Evolutionary conservation across 2,113 vertebrate species (phyloP).

Genomic region (Syngnathoides biaculeatus): DNA sequence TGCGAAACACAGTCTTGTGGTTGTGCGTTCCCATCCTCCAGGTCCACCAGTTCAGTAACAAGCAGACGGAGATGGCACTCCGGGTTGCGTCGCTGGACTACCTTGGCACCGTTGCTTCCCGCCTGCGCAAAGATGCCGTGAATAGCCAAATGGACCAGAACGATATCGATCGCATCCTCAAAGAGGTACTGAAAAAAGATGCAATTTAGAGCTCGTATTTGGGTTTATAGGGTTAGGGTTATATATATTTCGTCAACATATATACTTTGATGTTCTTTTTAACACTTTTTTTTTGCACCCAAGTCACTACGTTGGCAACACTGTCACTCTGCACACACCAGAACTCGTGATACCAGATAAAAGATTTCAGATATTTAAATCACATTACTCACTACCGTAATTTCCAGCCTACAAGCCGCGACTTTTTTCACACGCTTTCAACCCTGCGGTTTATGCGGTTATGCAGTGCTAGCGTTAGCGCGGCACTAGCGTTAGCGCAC

Average conservation of each 20-base stretch:
- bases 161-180: conserved; percentile 89
- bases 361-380: not conserved
- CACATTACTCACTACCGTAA: not conserved
- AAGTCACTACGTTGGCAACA: too few species aligned
- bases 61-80: conserved; percentile 98
- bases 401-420: too few species aligned
- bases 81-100: conserved; percentile 97
- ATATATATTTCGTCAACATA: too few species aligned
- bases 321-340: too few species aligned
- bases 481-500: too few species aligned
- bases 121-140: conserved; percentile 92
- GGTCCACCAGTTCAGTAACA: conserved; percentile 99
- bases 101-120: conserved; percentile 93
- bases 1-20: not conserved
- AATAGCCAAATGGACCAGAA: conserved; percentile 96
- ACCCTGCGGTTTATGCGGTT: too few species aligned
- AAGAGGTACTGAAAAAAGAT: conserved; percentile 73
- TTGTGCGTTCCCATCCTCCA: conserved; percentile 35
- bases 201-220: not conserved
- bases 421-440: too few species aligned
- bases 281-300: too few species aligned
- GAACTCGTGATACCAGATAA: too few species aligned
- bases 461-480: too few species aligned
- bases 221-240: too few species aligned
- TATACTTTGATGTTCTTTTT: too few species aligned